Conservation (phyloP, 2,113 vertebrate species). For the Silurus asotus region DNA sequence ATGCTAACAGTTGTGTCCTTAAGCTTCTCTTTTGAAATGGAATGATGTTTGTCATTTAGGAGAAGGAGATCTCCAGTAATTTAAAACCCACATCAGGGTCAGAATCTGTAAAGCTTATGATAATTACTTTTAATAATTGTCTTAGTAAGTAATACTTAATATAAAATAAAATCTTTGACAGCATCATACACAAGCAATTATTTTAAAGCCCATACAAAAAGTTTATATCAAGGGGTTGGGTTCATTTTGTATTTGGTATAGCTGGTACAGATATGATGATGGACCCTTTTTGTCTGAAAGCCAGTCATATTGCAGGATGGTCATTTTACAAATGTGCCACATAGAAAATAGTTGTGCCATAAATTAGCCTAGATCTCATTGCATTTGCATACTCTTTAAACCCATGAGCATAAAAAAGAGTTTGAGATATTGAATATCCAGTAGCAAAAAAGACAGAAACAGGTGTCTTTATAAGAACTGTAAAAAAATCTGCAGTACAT, state of each 20-base stretch:
- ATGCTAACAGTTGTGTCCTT: constrained; percentile 61
- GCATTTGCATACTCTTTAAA: background rate
- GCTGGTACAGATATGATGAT: background rate
- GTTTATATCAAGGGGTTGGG: background rate
- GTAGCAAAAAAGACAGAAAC: background rate
- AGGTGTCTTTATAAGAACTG: background rate
- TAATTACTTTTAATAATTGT: background rate
- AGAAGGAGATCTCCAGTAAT: background rate
- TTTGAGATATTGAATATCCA: background rate
- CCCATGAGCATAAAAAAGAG: background rate
- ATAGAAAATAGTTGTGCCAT: background rate
- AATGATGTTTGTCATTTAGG: constrained; percentile 4
- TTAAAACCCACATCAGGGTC: background rate
- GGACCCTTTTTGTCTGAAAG: background rate
- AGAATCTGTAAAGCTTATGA: background rate
- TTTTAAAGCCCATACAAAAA: too few relatives aligned
- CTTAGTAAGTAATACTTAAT: background rate
- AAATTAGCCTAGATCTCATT: background rate
- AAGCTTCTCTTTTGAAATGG: constrained; percentile 58
- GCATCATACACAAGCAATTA: too few relatives aligned
- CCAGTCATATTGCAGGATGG: background rate
- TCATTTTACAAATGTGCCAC: background rate
- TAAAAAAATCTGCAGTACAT: background rate
- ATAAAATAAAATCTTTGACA: background rate
- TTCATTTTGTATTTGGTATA: background rate